Evolutionary conservation across 2,113 vertebrate species (phyloP).

Genomic region (Leptodactylus fuscus): DNA sequence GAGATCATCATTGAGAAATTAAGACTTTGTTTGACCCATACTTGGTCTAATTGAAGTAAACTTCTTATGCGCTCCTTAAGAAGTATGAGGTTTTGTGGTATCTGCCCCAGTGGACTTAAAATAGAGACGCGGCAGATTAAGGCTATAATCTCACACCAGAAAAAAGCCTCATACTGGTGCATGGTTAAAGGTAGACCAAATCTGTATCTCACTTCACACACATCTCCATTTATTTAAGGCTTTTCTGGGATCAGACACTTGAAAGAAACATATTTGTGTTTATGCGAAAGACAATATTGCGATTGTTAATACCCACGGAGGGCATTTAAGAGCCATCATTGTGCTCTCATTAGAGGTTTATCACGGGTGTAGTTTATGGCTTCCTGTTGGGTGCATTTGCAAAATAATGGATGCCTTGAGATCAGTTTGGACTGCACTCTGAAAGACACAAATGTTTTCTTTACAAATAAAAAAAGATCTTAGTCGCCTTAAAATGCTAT

Average conservation of each 20-base stretch:
- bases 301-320: slow-evolving; percentile 66
- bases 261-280: slow-evolving; percentile 35
- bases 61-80: not conserved
- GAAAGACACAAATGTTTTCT: slow-evolving; percentile 80
- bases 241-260: slow-evolving; percentile 11
- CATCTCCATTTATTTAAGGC: slow-evolving; percentile 29
- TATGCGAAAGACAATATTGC: slow-evolving; percentile 66
- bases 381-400: slow-evolving; percentile 71
- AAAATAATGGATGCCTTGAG: slow-evolving; percentile 76
- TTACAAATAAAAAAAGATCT: slow-evolving; percentile 77
- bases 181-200: slow-evolving; percentile 46
- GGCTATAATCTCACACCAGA: slow-evolving; percentile 33
- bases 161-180: slow-evolving; percentile 10
- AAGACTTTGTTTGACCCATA: not conserved
- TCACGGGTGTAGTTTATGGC: slow-evolving; percentile 68
- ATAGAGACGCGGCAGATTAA: slow-evolving; percentile 38
- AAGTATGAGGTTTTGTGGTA: slow-evolving; percentile 49
- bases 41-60: slow-evolving; percentile 19
- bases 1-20: not conserved
- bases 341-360: slow-evolving; percentile 72
- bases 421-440: slow-evolving; percentile 73
- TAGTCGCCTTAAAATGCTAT: slow-evolving; percentile 80
- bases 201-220: slow-evolving; percentile 28
- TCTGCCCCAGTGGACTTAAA: slow-evolving; percentile 14
- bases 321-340: slow-evolving; percentile 62